These are phyloP conservation scores for Linepithema humile DNA, from an alignment of 1,140 invertebrate species.

Conservation along the genomic window DNA sequence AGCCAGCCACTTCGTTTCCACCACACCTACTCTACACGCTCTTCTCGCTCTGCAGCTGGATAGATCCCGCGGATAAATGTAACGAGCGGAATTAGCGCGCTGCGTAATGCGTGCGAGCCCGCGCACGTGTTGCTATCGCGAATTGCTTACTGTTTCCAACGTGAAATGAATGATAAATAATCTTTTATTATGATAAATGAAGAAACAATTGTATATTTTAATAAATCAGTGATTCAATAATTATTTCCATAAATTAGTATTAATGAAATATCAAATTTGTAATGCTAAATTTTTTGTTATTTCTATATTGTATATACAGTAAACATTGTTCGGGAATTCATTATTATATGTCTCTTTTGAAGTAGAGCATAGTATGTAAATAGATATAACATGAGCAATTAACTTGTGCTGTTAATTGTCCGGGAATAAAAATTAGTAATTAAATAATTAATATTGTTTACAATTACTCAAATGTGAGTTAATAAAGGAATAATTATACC, in stretches of 20 bases:
- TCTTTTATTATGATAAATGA: background rate
- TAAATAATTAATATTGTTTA: background rate
- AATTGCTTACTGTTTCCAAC: background rate
- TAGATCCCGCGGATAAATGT: slow-evolving; percentile 64
- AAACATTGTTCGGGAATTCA: too few relatives aligned
- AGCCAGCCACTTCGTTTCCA: slow-evolving; percentile 44
- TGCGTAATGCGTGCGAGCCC: background rate
- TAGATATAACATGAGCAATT: background rate
- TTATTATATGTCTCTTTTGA: too few relatives aligned
- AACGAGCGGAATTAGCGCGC: slow-evolving; percentile 66
- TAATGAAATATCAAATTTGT: background rate
- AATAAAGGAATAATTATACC: background rate
- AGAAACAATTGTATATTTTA: background rate
- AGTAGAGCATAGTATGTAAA: too few relatives aligned
- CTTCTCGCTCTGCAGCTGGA: slow-evolving; percentile 37
- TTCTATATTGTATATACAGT: background rate
- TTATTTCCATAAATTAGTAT: too few relatives aligned
- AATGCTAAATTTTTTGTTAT: too few relatives aligned
- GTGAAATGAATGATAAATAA: slow-evolving; percentile 26
- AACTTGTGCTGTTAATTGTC: background rate
- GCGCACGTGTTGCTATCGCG: background rate
- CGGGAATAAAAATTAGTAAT: background rate
- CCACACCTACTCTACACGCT: slow-evolving; percentile 13
- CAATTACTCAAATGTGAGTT: background rate
- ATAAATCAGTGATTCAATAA: background rate